Evolutionary conservation across 2,113 vertebrate species (phyloP), one percentile per base, ranked within the genome.

Genomic region (Aspidoscelis tigris): DNA sequence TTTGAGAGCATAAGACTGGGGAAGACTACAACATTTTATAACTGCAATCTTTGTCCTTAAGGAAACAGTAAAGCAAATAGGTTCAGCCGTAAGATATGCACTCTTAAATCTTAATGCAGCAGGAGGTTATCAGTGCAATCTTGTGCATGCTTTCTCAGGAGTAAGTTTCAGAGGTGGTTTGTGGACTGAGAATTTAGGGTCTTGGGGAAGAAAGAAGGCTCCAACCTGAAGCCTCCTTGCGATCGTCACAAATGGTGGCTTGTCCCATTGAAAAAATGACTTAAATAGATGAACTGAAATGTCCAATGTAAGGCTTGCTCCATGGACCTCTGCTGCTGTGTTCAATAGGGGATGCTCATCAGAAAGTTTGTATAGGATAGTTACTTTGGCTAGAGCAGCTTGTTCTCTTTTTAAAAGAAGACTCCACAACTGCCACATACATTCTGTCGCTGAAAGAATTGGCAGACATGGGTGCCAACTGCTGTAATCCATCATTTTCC

Each of bases 391-490:
- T 81, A 41, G 43, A 81, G 22, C 69, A 11, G 3, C 24, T 65
- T 33, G 18, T 33, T 22, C 8, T n/a, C 39, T 44, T 58, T 81
- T 74, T 55, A 58, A 33, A 33, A 33, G 33, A 33, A 33, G 33
- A 33, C 33, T 33, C 14, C 12, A 61, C 12, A 61, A 18, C 18
- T 66, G 78, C 22, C 44, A 84, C 39, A 43, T 83, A 58, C 10
- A 43, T 2, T 39, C 18, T 41, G 33, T 77, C 9, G 77, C n/a
- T 65, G 53, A 72, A 83, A 55, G 14, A 84, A 82, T 21, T 64
- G 64, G 71, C 21, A 1, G 10, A 80, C 43, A 76, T 69, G 85
- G 79, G 89, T 93, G 84, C 0, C 76, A 88, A 86, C 66, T 74
- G 74, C 86, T 53, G 88, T 81, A 87, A 69, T 74, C 33, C 33